phyloP scores from a whole-genome alignment of 92 coral and sea anemone genomes.

The Zoanthus gigantus region DNA sequence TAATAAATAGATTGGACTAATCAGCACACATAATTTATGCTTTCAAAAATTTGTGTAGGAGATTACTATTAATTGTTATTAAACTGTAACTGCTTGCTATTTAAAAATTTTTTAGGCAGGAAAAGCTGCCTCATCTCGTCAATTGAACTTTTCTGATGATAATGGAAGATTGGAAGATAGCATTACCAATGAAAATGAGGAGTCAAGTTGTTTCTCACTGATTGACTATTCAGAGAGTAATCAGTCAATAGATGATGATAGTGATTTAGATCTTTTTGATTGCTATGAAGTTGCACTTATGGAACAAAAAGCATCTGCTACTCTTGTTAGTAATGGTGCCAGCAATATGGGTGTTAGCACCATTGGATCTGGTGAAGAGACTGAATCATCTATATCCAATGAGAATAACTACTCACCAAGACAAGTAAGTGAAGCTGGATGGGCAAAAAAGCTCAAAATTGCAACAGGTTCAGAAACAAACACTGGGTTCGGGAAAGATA shows the following conservation, averaged over 20 bases:
- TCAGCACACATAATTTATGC: too few relatives aligned
- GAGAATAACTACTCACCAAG: neutral
- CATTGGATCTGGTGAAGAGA: neutral
- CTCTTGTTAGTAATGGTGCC: neutral
- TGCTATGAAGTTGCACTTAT: neutral
- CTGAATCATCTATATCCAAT: neutral
- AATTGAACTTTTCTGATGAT: constrained; percentile 23
- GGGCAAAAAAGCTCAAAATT: neutral
- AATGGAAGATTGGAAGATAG: neutral
- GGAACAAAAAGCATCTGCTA: neutral
- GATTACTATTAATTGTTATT: too few relatives aligned
- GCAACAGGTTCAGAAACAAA: neutral
- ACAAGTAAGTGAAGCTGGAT: neutral
- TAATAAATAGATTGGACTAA: too few relatives aligned
- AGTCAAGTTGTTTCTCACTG: neutral
- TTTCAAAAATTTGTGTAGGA: too few relatives aligned
- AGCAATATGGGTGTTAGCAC: neutral
- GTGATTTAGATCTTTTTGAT: constrained; percentile 29
- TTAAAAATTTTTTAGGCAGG: neutral
- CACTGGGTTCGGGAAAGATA: neutral
- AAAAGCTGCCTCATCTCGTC: constrained; percentile 25
- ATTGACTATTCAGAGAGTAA: neutral
- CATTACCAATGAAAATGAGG: neutral
- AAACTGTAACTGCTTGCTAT: too few relatives aligned
- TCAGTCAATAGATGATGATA: neutral